phyloP scores from a whole-genome alignment of 1,140 invertebrate species.

The Saccostrea echinata region DNA sequence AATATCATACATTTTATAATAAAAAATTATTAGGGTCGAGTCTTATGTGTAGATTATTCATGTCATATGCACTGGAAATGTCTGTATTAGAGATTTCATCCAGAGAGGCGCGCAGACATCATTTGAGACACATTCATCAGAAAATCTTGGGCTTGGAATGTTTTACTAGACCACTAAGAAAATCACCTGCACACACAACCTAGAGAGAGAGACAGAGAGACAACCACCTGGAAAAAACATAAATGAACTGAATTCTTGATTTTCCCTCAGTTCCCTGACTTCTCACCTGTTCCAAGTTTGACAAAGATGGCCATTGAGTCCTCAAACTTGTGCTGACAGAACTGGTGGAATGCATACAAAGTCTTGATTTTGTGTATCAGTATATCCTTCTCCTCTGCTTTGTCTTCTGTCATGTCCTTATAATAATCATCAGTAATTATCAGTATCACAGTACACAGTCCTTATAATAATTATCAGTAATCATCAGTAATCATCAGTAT shows the following conservation, averaged over 20 bases:
- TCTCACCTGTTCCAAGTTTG: constrained; percentile 88
- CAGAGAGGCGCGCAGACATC: too few relatives aligned
- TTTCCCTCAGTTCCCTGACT: too few relatives aligned
- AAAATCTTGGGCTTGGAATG: too few relatives aligned
- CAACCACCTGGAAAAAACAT: neutral
- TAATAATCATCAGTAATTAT: constrained; percentile 70
- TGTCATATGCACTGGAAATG: too few relatives aligned
- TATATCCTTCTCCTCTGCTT: constrained; percentile 88
- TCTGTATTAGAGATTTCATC: too few relatives aligned
- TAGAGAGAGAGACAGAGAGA: too few relatives aligned
- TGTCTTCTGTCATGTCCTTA: constrained; percentile 91
- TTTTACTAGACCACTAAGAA: too few relatives aligned
- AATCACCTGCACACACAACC: too few relatives aligned
- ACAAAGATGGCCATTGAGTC: constrained; percentile 95
- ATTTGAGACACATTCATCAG: too few relatives aligned
- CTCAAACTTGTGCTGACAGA: constrained; percentile 91
- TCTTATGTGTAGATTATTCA: too few relatives aligned
- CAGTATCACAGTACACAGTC: neutral
- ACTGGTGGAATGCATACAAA: constrained; percentile 93
- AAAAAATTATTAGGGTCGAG: too few relatives aligned
- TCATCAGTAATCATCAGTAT: neutral
- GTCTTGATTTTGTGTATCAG: constrained; percentile 93
- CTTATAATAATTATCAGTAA: too few relatives aligned
- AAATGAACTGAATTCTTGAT: neutral
- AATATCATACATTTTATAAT: neutral